Conservation (phyloP, 2,797 vertebrate genomes). For the Parotocinclus haroldoi region DNA sequence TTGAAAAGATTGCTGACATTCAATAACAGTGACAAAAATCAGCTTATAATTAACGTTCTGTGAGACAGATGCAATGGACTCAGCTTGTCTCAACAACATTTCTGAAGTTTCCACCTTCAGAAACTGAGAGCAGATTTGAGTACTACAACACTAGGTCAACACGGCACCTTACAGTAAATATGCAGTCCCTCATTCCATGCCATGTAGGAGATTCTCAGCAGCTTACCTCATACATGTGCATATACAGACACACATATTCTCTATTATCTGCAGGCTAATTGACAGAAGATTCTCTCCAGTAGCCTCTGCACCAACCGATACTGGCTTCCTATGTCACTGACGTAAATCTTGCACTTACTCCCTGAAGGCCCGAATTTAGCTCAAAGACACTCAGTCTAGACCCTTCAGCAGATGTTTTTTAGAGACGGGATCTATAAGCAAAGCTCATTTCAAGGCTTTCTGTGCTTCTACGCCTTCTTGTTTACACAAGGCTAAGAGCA, state of each 20-base stretch:
- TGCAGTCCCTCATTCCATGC: no score
- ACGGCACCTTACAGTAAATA: no score
- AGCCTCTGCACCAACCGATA: constrained; percentile 3
- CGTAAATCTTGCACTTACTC: neutral
- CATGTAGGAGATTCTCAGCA: neutral
- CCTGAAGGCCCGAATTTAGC: neutral
- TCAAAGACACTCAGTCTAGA: constrained; percentile 24
- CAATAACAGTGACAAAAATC: no score
- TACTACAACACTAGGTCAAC: no score
- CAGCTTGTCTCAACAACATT: no score
- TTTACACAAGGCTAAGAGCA: constrained; percentile 33
- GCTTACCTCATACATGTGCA: constrained; percentile 1
- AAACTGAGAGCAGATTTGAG: no score
- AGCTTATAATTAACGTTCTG: no score
- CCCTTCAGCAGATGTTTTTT: constrained; percentile 33
- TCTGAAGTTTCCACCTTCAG: no score
- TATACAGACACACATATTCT: neutral
- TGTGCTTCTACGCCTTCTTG: constrained; percentile 29
- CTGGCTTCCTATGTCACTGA: neutral
- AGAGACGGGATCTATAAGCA: constrained; percentile 10
- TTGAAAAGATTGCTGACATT: no score
- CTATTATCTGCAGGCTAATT: neutral
- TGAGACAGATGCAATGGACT: no score
- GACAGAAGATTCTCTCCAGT: constrained; percentile 6
- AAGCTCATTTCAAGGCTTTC: constrained; percentile 29